Evolutionary conservation across 2,888 invertebrate species (phyloP).

Genomic region (Dynastes hyllus): DNA sequence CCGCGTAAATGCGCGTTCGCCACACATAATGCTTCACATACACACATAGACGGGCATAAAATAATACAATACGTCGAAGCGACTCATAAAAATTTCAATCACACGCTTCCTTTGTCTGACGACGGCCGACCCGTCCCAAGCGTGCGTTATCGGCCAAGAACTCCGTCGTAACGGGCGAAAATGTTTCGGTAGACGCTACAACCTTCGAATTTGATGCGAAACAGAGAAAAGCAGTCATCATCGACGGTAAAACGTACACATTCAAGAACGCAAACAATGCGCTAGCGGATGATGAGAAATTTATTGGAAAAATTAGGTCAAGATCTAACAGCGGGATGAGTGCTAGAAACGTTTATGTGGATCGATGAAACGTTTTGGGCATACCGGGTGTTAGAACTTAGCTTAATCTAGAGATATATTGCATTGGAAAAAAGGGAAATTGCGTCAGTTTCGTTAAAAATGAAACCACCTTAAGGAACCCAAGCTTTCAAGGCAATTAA

Average conservation of each 20-base stretch:
- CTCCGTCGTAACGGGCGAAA: conserved; percentile 15
- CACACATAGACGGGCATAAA: conserved; percentile 9
- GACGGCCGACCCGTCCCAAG: conserved; percentile 6
- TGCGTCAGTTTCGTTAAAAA: too few relatives aligned
- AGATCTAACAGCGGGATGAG: too few relatives aligned
- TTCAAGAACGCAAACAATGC: not conserved
- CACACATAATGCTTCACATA: not conserved
- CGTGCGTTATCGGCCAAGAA: not conserved
- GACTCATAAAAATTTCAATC: conserved; percentile 45
- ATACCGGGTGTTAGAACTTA: too few relatives aligned
- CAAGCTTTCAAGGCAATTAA: too few relatives aligned
- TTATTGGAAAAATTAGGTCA: not conserved
- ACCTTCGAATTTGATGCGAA: conserved; percentile 5
- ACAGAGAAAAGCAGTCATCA: conserved; percentile 1
- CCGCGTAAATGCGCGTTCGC: not conserved
- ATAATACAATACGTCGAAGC: conserved; percentile 2
- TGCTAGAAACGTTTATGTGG: too few relatives aligned
- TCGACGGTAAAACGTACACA: not conserved
- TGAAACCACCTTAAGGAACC: too few relatives aligned
- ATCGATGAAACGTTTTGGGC: too few relatives aligned
- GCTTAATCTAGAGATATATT: too few relatives aligned
- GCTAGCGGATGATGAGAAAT: not conserved
- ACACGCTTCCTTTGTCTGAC: conserved; percentile 44
- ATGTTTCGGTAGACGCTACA: conserved; percentile 1
- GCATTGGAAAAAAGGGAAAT: too few relatives aligned